Evolutionary conservation across 2,888 invertebrate genomes (phyloP), one percentile per base, ranked within the genome.

Genomic region (Dimorphilus gyrociliatus): DNA sequence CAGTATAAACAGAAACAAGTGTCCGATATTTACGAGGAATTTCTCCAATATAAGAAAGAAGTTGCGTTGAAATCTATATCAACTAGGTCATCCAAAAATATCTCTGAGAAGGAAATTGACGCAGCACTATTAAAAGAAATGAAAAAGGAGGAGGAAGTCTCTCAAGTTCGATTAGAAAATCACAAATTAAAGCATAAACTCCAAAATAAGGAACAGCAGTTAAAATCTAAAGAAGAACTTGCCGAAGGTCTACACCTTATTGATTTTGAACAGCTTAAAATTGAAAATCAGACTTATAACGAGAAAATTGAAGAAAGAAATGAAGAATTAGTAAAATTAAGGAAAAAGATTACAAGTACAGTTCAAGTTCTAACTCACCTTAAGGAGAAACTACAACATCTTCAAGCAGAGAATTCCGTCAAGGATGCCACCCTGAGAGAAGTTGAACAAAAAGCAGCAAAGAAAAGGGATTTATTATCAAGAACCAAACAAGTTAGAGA

Each of bases 281-380:
- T 68, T 37, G 68, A 69, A 47, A 69, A 70, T 44, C 66, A 66
- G 47, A 66, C 64, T 18, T 64, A 64, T 42, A 58, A 64, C 30
- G 70, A 69, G 42, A 70, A 70, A 53, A 66, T 70, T 32, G 70
- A 71, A 46, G 70, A 70, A 43, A 53, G 68, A 40, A 69, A 69
- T 40, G 68, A 68, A 50, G 60, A n/a, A n/a, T n/a, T n/a, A n/a
- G n/a, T n/a, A n/a, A n/a, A n/a, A n/a, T n/a, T 55, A 42, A 29
- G 32, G 29, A 13, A 25, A 10, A 25, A n/a, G 8, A 25, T 12
- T 8, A 10, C 8, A 25, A 10, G 12, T 25, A 65, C 66, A 1
- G 65, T 68, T 13, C 67, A 69, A 49, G 63, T 69, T 29, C 38
- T 63, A 36, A 68, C 69, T 2, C 70, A 70, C 42, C 48, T 69